Evolutionary conservation across 92 coral and sea anemone genomes (phyloP).

Genomic region (Phenganax stokvisi): DNA sequence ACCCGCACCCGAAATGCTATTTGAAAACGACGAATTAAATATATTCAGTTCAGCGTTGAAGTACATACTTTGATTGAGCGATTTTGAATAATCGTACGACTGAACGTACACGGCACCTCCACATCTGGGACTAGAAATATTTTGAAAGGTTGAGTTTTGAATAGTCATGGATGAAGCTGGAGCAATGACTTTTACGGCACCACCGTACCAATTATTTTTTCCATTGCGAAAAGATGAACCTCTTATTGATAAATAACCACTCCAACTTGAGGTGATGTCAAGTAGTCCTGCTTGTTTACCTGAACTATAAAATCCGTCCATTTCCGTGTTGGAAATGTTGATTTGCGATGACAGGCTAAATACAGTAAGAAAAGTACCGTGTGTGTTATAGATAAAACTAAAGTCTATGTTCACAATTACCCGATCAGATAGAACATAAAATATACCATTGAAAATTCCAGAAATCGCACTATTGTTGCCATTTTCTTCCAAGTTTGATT

Average conservation of each 20-base stretch:
- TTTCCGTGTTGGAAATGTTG: not conserved
- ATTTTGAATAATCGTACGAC: no score
- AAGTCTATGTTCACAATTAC: not conserved
- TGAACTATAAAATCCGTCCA: not conserved
- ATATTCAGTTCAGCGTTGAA: not conserved
- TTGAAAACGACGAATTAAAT: conserved; percentile 30
- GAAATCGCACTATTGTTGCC: not conserved
- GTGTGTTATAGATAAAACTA: conserved; percentile 3
- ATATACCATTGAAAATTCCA: not conserved
- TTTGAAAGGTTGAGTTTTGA: conserved; percentile 13
- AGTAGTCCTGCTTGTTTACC: conserved; percentile 16
- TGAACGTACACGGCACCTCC: conserved; percentile 24
- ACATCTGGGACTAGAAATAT: not conserved
- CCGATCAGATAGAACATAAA: not conserved
- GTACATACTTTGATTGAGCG: not conserved
- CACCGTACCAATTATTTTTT: conserved; percentile 11
- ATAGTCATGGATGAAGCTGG: not conserved
- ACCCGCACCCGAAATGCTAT: conserved; percentile 17
- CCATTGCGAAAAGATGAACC: conserved; percentile 15
- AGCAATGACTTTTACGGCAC: conserved; percentile 10
- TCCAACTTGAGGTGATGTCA: conserved; percentile 5
- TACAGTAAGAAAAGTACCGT: not conserved
- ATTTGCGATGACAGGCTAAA: not conserved
- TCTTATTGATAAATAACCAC: not conserved
- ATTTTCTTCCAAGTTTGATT: conserved; percentile 11